Percentiles rank a stretch among this genome's conserved stretches.
These are phyloP conservation scores for Pandemis cinnamomeana DNA, from an alignment of 2,888 invertebrate genomes.

Conservation along the genomic window DNA sequence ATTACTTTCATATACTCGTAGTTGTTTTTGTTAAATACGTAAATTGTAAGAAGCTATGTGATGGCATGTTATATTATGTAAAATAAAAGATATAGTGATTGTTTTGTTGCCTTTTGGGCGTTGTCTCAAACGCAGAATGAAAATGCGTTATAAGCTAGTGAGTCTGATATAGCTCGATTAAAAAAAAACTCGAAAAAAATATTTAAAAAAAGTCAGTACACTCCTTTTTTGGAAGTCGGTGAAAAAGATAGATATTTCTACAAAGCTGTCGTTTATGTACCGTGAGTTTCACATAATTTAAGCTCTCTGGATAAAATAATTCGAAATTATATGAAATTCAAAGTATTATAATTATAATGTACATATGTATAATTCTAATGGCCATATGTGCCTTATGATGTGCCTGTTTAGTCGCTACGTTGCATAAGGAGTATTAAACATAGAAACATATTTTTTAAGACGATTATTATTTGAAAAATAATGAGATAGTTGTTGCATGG, in stretches of 20 bases:
- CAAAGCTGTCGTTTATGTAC: neutral
- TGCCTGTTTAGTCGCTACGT: conserved; percentile 28
- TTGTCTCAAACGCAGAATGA: neutral
- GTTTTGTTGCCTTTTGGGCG: neutral
- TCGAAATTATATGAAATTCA: conserved; percentile 23
- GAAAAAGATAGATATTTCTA: neutral
- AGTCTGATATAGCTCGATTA: no score
- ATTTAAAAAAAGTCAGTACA: no score
- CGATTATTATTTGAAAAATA: conserved; percentile 16
- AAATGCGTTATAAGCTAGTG: no score
- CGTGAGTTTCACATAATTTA: conserved; percentile 20
- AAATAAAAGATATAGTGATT: neutral
- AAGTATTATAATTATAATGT: conserved; percentile 17
- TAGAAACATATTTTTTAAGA: conserved; percentile 28
- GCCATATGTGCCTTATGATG: conserved; percentile 27
- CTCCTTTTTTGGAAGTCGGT: neutral
- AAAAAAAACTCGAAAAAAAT: no score
- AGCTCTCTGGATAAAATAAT: conserved; percentile 1
- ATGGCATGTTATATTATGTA: conserved; percentile 3
- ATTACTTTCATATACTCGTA: neutral
- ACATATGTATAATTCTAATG: conserved; percentile 5
- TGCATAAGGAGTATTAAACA: conserved; percentile 37
- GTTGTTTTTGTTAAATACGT: neutral
- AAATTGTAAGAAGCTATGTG: neutral
- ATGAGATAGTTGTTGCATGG: conserved; percentile 30